Evolutionary conservation across 2,797 vertebrate species (phyloP).

Genomic region (Catharus ustulatus): DNA sequence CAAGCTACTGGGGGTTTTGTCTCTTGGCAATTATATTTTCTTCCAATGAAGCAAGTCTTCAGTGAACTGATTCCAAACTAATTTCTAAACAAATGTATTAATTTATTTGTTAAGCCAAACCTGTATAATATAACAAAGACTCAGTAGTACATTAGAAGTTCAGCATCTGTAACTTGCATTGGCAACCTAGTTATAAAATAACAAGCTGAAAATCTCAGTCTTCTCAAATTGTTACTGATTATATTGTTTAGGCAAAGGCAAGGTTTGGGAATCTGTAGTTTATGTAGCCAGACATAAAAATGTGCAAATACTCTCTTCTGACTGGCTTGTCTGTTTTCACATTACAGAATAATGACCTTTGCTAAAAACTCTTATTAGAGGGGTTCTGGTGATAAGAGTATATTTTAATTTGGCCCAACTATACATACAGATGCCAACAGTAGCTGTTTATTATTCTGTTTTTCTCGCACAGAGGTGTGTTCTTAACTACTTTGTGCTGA

Average conservation of each 20-base stretch:
- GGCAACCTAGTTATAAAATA: background rate
- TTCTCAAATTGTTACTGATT: slow-evolving; percentile 4
- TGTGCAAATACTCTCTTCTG: background rate
- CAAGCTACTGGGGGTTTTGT: background rate
- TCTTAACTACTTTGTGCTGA: background rate
- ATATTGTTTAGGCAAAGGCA: background rate
- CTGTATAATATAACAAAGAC: background rate
- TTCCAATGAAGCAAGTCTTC: background rate
- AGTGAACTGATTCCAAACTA: background rate
- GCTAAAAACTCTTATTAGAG: background rate
- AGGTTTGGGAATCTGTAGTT: slow-evolving; percentile 14
- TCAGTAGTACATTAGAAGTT: background rate
- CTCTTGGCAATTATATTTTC: background rate
- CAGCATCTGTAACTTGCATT: background rate
- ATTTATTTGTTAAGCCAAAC: background rate
- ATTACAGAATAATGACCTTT: background rate
- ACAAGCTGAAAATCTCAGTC: background rate
- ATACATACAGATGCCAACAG: background rate
- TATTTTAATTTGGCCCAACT: background rate
- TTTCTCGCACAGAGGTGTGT: background rate
- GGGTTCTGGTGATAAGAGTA: background rate
- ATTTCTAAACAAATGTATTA: background rate
- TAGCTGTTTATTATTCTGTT: background rate
- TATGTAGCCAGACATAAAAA: slow-evolving; percentile 18
- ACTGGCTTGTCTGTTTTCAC: background rate